Percentiles rank a stretch among this genome's conserved stretches.
Conservation (phyloP, 2,113 vertebrate species). For the Amazona guildingii region DNA sequence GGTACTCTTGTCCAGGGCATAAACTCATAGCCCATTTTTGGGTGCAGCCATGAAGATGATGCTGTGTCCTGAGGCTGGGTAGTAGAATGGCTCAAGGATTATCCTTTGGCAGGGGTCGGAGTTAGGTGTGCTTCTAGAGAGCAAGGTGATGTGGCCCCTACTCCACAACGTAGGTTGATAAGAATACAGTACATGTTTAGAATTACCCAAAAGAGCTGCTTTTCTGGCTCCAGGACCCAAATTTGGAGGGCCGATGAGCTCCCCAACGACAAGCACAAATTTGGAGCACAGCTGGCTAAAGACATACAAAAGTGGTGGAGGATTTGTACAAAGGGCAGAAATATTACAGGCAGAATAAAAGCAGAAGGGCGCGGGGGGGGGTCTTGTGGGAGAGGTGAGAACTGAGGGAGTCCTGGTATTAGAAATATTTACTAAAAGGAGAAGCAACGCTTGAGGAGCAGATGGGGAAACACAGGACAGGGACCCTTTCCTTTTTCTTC, state of each 20-base stretch:
- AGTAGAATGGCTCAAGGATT: neutral
- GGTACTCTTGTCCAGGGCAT: neutral
- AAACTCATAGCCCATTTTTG: neutral
- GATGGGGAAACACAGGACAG: neutral
- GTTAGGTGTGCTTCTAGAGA: neutral
- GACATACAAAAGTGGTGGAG: neutral
- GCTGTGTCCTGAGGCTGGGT: neutral
- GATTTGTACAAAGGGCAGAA: neutral
- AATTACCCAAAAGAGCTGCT: neutral
- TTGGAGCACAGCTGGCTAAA: neutral
- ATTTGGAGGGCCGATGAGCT: neutral
- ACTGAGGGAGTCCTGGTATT: neutral
- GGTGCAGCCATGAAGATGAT: neutral
- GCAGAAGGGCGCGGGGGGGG: neutral
- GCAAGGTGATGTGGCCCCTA: accelerated
- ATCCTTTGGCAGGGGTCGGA: neutral
- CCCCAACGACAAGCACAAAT: neutral
- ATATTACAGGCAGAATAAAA: neutral
- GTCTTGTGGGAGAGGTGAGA: neutral
- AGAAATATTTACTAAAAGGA: neutral
- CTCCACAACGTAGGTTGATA: neutral
- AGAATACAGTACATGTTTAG: neutral
- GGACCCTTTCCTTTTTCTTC: neutral
- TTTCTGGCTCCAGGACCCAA: neutral
- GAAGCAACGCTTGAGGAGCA: neutral